Conservation (phyloP, 1,140 invertebrate species). For the Antheraea mylitta region DNA sequence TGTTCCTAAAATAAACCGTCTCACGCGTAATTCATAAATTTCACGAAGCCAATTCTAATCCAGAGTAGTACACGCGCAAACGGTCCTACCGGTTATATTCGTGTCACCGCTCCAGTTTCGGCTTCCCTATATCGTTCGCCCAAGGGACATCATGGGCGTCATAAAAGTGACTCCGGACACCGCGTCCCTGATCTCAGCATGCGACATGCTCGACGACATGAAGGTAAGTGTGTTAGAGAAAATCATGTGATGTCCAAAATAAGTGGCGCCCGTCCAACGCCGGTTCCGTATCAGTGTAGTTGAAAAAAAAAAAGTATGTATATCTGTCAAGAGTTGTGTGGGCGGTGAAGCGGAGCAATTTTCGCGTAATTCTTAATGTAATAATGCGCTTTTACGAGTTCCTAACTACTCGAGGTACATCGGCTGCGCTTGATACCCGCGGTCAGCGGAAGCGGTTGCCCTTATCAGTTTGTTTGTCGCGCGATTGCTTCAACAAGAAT, state of each 20-base stretch:
- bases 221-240: conserved; percentile 50
- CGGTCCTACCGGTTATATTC: conserved; percentile 49
- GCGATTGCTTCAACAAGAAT: conserved; percentile 44
- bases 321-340: neutral
- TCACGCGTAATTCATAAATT: conserved; percentile 46
- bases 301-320: conserved; percentile 37
- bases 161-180: conserved; percentile 71
- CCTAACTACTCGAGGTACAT: neutral
- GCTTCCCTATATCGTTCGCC: conserved; percentile 14
- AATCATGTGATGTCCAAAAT: conserved; percentile 42
- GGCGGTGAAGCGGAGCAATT: neutral
- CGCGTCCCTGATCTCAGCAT: conserved; percentile 64
- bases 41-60: conserved; percentile 22
- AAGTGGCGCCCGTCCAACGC: conserved; percentile 47
- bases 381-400: neutral
- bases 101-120: conserved; percentile 34
- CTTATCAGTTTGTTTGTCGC: conserved; percentile 65
- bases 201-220: conserved; percentile 73
- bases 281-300: conserved; percentile 42
- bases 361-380: neutral
- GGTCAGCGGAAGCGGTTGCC: conserved; percentile 54
- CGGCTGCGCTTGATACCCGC: neutral
- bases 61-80: conserved; percentile 47
- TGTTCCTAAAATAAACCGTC: conserved; percentile 57
- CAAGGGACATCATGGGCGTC: conserved; percentile 54